Percentiles rank a stretch among this genome's conserved stretches.
phyloP scores from a whole-genome alignment of 2,888 invertebrate genomes.

The Ischnus inquisitorius region DNA sequence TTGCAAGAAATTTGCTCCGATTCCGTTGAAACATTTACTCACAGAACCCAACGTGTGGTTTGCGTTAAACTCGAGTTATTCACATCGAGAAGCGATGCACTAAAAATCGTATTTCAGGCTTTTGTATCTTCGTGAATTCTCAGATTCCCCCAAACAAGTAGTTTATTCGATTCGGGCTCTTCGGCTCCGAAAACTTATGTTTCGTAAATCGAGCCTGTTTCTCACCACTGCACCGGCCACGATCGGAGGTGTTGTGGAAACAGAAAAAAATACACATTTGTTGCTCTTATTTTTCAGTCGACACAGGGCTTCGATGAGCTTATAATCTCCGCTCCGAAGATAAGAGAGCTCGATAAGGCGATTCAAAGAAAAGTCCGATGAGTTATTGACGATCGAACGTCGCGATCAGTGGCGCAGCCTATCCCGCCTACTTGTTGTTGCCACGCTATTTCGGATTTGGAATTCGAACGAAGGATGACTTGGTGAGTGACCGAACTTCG shows the following conservation, averaged over 20 bases:
- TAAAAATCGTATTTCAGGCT: background rate
- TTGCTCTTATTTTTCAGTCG: background rate
- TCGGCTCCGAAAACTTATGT: background rate
- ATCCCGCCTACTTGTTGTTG: conserved; percentile 13
- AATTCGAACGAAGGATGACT: conserved; percentile 66
- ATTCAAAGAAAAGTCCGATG: background rate
- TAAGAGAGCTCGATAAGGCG: conserved; percentile 1
- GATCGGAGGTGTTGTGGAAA: background rate
- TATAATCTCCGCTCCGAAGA: background rate
- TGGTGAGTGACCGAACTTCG: conserved; percentile 65
- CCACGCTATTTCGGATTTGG: background rate
- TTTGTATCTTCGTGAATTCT: conserved; percentile 10
- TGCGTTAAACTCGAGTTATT: background rate
- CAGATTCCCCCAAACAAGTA: conserved; percentile 6
- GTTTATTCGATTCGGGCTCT: background rate
- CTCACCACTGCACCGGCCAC: background rate
- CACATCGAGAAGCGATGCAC: background rate
- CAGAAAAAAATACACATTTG: background rate
- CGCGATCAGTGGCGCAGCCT: background rate
- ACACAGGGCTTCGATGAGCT: background rate
- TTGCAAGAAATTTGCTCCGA: background rate
- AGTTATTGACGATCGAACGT: background rate
- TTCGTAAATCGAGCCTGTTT: background rate
- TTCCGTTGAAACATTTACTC: background rate
- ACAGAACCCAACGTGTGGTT: background rate